Evolutionary conservation across 1,140 invertebrate genomes (phyloP), one percentile per base, ranked within the genome.

Genomic region (Mizuhopecten yessoensis): DNA sequence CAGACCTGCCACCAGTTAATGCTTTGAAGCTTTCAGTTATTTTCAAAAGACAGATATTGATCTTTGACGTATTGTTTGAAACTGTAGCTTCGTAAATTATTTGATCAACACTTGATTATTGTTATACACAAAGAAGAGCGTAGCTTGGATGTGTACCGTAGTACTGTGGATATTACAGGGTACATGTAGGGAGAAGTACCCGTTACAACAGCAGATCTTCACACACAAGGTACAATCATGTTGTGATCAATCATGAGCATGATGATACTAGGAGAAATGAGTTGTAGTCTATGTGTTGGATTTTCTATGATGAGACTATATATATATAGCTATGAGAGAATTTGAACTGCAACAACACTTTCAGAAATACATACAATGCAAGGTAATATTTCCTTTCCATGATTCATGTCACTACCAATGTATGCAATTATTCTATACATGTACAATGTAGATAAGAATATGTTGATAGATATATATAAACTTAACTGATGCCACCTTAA

Each of bases 1-100:
- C 23, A n/a, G n/a, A 75, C 57, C 1, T 75, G 57, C 17, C 9
- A 9, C 5, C 17, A 7, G 57, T n/a, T 75, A 17, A 29, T n/a
- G 36, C 17, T 75, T 75, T 17, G 17, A 9, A 75, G 57, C n/a
- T n/a, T 20, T 75, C 1, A 45, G n/a, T 75, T 0, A 75, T 75
- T 75, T 75, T 75, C 57, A 29, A 75, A 75, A 75, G 57, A 75
- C 57, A 75, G 29, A 75, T 75, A 75, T 75, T 75, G 57, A 75
- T 75, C 23, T 75, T 5, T 29, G 11, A 29, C 5, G n/a, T 29
- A 29, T 75, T 75, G 13, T 7, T 39, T 39, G 36, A 39, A 39
- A 39, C 5, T 39, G 57, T 75, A 75, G 15, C 42, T 13, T 15
- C 17, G 9, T 75, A 39, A 7, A 29, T 75, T 75, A 29, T 49